Conservation (phyloP, 2,888 invertebrate genomes). For the Epirrhoe tristata region DNA sequence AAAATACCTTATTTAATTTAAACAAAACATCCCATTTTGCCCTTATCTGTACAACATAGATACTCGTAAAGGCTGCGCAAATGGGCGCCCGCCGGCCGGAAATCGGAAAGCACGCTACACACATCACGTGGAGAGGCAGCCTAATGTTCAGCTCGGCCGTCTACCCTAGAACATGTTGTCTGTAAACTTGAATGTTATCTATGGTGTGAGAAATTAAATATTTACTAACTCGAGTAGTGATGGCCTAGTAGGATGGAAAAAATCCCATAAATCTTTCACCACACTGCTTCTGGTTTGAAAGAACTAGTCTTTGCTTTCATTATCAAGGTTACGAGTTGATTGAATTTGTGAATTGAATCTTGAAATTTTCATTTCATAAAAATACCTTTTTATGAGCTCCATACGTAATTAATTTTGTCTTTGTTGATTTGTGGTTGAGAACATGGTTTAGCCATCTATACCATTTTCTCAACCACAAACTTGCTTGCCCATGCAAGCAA, state of each 20-base stretch:
- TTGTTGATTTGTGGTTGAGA: too few species aligned
- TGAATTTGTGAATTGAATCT: too few species aligned
- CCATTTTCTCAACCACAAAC: too few species aligned
- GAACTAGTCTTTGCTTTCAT: too few species aligned
- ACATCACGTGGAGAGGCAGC: conserved; percentile 39
- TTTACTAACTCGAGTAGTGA: not conserved
- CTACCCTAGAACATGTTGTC: conserved; percentile 1
- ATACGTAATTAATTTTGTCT: too few species aligned
- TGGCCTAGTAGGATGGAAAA: not conserved
- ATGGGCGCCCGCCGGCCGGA: conserved; percentile 44
- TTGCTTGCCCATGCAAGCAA: too few species aligned
- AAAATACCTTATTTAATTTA: not conserved
- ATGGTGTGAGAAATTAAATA: not conserved
- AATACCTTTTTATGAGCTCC: too few species aligned
- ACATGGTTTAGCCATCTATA: too few species aligned
- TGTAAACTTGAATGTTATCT: not conserved
- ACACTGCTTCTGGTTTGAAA: too few species aligned
- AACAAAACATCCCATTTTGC: not conserved
- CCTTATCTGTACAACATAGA: conserved; percentile 34
- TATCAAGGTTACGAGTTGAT: too few species aligned
- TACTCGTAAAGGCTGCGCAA: conserved; percentile 44
- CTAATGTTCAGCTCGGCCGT: conserved; percentile 31
- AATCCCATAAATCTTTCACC: too few species aligned
- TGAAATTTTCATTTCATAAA: too few species aligned
- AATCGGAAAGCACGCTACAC: conserved; percentile 48